Conservation (phyloP, 2,888 invertebrate genomes). For the Melanchra persicariae region DNA sequence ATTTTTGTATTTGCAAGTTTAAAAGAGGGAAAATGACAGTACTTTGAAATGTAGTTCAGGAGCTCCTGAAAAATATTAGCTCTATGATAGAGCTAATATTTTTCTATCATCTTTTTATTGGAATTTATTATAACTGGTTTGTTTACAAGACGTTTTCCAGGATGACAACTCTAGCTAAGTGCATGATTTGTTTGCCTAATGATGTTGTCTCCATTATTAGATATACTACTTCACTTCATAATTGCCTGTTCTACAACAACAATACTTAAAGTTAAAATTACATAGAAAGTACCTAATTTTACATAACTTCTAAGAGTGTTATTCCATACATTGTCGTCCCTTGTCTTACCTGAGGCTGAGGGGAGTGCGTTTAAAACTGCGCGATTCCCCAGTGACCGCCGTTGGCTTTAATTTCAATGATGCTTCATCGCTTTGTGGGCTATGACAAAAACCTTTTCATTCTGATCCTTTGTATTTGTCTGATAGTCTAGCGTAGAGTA, state of each 20-base stretch:
- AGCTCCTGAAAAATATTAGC: neutral
- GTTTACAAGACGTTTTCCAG: neutral
- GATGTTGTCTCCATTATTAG: neutral
- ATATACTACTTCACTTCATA: neutral
- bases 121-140: neutral
- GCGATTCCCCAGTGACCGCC: conserved; percentile 48
- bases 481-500: conserved; percentile 13
- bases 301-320: neutral
- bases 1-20: neutral
- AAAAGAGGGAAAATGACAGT: neutral
- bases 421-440: conserved; percentile 54
- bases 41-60: neutral
- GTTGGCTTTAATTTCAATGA: conserved; percentile 60
- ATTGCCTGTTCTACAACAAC: neutral
- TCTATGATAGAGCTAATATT: neutral
- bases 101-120: neutral
- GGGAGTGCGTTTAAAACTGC: conserved; percentile 35
- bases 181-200: neutral
- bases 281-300: neutral
- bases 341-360: neutral
- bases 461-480: conserved; percentile 18
- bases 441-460: conserved; percentile 38
- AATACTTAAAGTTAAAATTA: neutral
- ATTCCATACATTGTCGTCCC: conserved; percentile 1
- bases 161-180: neutral